Evolutionary conservation across 2,113 vertebrate genomes (phyloP).

Genomic region (Crypturellus undulatus): DNA sequence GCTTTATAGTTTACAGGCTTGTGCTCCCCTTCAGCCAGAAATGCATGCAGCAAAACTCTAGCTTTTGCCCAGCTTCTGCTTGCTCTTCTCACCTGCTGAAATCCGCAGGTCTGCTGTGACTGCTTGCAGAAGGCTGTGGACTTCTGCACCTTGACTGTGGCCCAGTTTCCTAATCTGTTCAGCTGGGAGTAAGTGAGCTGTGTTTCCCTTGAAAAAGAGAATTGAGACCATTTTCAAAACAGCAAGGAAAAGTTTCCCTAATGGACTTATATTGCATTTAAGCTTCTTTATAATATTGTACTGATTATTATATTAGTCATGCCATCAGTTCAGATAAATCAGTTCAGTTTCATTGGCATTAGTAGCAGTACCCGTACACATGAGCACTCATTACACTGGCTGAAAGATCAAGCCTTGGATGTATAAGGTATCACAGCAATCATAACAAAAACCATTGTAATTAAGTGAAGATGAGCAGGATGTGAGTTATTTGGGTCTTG

Average conservation of each 20-base stretch:
- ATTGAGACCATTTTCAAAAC: not conserved
- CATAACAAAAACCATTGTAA: not conserved
- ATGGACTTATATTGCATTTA: conserved; percentile 27
- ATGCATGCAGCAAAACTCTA: not conserved
- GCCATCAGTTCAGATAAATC: not conserved
- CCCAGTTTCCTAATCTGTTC: not conserved
- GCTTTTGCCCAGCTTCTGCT: not conserved
- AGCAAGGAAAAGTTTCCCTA: not conserved
- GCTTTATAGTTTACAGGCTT: not conserved
- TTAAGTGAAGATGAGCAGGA: not conserved
- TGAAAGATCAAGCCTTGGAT: not conserved
- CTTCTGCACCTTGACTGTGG: not conserved
- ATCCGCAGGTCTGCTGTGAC: not conserved
- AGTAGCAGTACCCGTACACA: not conserved
- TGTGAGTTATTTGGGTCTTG: not conserved
- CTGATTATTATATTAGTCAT: conserved; percentile 4
- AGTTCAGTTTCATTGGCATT: not conserved
- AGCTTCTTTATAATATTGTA: not conserved
- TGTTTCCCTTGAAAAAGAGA: not conserved
- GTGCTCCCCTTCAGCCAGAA: not conserved
- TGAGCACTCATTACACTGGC: not conserved
- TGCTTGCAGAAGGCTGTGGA: not conserved
- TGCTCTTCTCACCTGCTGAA: not conserved
- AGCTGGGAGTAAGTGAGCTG: not conserved
- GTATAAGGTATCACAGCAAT: not conserved